Evolutionary conservation across 2,888 invertebrate species (phyloP).

Genomic region (Tenthredo notha): DNA sequence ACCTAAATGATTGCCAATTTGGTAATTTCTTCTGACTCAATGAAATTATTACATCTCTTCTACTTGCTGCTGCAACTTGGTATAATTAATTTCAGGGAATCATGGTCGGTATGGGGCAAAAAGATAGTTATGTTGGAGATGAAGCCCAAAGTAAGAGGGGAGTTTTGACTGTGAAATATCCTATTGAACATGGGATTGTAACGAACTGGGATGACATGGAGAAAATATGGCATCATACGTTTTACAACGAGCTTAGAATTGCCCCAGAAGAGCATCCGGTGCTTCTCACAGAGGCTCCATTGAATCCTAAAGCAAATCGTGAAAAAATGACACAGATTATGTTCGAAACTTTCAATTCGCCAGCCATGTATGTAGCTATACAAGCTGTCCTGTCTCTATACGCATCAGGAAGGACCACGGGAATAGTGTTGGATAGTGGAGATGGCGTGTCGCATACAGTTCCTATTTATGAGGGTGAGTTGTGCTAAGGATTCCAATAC

Average conservation of each 20-base stretch:
- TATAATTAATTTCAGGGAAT: conserved; percentile 68
- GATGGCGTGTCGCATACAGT: conserved; percentile 79
- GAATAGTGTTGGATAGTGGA: conserved; percentile 80
- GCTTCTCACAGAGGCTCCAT: conserved; percentile 89
- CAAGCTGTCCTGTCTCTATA: conserved; percentile 79
- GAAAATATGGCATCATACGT: conserved; percentile 93
- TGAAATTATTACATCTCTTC: not conserved
- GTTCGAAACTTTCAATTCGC: conserved; percentile 83
- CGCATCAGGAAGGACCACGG: conserved; percentile 80
- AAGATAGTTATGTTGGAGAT: conserved; percentile 81
- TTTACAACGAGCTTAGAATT: conserved; percentile 89
- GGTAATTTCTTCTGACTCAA: not conserved
- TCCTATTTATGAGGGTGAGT: conserved; percentile 81
- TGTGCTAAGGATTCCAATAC: not conserved
- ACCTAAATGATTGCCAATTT: not conserved
- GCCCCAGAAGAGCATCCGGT: conserved; percentile 91
- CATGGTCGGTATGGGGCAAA: conserved; percentile 76
- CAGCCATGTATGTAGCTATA: conserved; percentile 78
- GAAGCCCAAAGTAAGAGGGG: conserved; percentile 82
- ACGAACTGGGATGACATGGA: conserved; percentile 94
- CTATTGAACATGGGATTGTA: conserved; percentile 89
- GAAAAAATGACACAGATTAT: conserved; percentile 88
- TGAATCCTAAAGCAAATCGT: conserved; percentile 89
- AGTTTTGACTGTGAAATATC: conserved; percentile 84
- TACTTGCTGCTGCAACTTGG: not conserved